Percentiles rank a stretch among this genome's conserved stretches.
These are phyloP conservation scores for Mungos mungo DNA, from an alignment of 2,113 vertebrate species.

Conservation along the genomic window DNA sequence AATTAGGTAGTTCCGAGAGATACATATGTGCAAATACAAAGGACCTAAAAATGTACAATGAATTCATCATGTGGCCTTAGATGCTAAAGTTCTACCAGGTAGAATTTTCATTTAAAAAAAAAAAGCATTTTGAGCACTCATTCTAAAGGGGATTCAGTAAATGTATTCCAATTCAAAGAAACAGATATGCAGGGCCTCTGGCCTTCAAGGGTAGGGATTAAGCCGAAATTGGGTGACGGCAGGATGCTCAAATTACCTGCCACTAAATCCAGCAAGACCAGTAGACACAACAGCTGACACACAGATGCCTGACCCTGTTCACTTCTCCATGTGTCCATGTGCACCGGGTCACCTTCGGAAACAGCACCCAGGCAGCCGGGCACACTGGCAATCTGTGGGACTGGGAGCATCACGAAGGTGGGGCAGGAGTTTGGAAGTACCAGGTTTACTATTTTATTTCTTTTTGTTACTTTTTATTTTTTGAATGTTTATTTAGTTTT, in stretches of 20 bases:
- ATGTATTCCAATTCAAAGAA: background rate
- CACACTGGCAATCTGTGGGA: too few relatives aligned
- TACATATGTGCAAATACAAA: background rate
- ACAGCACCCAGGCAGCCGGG: background rate
- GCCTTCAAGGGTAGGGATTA: background rate
- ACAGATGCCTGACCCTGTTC: background rate
- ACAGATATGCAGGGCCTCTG: background rate
- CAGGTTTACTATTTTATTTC: background rate
- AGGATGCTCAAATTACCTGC: background rate
- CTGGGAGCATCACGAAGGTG: too few relatives aligned
- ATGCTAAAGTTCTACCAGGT: background rate
- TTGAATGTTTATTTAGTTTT: too few relatives aligned
- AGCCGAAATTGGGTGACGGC: background rate
- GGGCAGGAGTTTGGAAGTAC: background rate
- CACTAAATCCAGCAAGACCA: background rate
- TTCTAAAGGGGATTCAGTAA: background rate
- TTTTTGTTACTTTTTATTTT: too few relatives aligned
- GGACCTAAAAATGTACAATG: background rate
- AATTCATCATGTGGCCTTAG: background rate
- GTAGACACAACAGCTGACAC: background rate
- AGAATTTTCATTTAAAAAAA: background rate
- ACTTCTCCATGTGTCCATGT: rapidly evolving
- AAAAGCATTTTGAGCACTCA: background rate
- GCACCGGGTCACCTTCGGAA: background rate
- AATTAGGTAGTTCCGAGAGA: background rate